These are phyloP conservation scores for Gallinago jamesoni DNA, from an alignment of 2,113 vertebrate species.

Conservation along the genomic window DNA sequence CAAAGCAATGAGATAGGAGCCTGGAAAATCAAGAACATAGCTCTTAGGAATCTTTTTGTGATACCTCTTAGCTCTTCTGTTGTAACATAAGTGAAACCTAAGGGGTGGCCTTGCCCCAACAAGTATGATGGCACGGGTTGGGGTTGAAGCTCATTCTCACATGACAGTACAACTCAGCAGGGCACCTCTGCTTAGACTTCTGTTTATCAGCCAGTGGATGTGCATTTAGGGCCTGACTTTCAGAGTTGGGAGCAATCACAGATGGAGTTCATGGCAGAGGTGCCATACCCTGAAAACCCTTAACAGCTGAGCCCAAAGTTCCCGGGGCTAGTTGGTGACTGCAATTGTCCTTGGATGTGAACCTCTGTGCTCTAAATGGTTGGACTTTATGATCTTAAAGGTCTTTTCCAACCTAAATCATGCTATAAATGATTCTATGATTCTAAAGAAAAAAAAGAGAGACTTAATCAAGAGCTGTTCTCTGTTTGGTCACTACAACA, in stretches of 20 bases:
- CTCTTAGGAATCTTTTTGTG: background rate
- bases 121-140: rapidly evolving
- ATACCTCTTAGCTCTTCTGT: background rate
- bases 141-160: background rate
- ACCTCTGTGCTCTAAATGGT: background rate
- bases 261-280: background rate
- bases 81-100: background rate
- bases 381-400: background rate
- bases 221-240: background rate
- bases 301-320: background rate
- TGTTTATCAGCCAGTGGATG: background rate
- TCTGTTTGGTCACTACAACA: background rate
- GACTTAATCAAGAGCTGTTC: background rate
- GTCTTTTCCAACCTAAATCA: background rate
- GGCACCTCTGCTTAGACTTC: background rate
- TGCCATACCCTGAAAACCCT: background rate
- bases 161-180: background rate
- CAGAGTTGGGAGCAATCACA: background rate
- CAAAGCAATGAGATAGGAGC: background rate
- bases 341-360: background rate
- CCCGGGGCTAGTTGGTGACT: background rate
- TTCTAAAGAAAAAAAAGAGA: background rate
- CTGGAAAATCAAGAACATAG: background rate
- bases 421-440: background rate
- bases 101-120: background rate